These are phyloP conservation scores for Pygoscelis antarcticus DNA, from an alignment of 2,113 vertebrate species.

Conservation along the genomic window DNA sequence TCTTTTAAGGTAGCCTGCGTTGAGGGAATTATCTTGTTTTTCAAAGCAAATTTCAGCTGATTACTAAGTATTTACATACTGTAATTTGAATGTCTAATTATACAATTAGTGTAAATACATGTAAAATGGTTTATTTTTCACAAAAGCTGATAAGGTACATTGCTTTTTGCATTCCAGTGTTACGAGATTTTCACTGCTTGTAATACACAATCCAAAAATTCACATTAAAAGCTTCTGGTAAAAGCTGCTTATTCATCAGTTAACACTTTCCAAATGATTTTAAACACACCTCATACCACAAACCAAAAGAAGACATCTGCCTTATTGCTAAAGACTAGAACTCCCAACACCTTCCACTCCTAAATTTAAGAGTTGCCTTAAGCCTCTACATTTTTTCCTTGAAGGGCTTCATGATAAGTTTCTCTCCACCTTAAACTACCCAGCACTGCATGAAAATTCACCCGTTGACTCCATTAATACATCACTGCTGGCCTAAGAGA, in stretches of 20 bases:
- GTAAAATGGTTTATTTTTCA: constrained; percentile 80
- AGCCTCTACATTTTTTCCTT: background rate
- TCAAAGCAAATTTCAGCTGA: constrained; percentile 85
- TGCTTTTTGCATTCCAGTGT: constrained; percentile 60
- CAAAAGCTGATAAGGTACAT: constrained; percentile 70
- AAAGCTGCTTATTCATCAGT: background rate
- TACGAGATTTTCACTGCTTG: constrained; percentile 17
- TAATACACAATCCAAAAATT: background rate
- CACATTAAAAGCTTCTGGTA: background rate
- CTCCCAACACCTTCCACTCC: background rate
- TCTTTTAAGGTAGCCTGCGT: constrained; percentile 83
- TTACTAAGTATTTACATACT: constrained; percentile 85
- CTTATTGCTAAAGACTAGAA: background rate
- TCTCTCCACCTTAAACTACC: background rate
- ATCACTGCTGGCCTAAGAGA: background rate
- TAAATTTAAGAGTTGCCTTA: background rate
- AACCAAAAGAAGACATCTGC: background rate
- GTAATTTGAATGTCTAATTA: constrained; percentile 85
- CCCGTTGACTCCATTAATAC: background rate
- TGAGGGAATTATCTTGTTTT: constrained; percentile 84
- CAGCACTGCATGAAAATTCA: background rate
- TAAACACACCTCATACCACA: background rate
- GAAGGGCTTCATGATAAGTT: background rate
- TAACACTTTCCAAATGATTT: background rate
- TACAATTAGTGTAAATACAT: constrained; percentile 83